phyloP scores from a whole-genome alignment of 2,113 vertebrate species.

The Cynopterus brachyotis region DNA sequence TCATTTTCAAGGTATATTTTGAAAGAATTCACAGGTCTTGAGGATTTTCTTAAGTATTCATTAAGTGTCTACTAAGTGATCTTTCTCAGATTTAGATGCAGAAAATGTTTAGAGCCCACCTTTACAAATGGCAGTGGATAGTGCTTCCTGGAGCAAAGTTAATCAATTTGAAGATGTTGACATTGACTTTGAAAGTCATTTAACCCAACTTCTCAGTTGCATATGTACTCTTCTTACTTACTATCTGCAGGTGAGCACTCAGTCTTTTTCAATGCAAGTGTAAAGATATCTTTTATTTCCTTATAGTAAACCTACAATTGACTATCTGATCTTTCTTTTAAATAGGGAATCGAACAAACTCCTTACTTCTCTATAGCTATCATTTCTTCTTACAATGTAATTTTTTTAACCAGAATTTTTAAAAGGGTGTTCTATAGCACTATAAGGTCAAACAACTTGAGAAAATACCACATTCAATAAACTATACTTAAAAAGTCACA shows the following conservation, averaged over 20 bases:
- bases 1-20: background rate
- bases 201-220: background rate
- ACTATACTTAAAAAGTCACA: background rate
- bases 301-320: background rate
- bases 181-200: background rate
- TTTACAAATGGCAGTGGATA: background rate
- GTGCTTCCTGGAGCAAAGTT: background rate
- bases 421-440: background rate
- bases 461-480: background rate
- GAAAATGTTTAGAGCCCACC: no score
- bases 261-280: background rate
- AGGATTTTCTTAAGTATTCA: background rate
- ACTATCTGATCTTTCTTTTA: background rate
- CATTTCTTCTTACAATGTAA: background rate
- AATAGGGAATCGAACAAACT: background rate
- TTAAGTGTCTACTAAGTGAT: background rate
- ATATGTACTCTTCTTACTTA: background rate
- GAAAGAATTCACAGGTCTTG: background rate
- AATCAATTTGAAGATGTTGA: background rate
- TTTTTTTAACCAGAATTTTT: background rate
- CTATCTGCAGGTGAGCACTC: background rate
- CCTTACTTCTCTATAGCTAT: background rate
- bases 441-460: background rate
- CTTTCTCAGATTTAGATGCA: background rate
- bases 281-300: background rate